phyloP scores from a whole-genome alignment of 2,797 vertebrate species.

The Amblyraja radiata region DNA sequence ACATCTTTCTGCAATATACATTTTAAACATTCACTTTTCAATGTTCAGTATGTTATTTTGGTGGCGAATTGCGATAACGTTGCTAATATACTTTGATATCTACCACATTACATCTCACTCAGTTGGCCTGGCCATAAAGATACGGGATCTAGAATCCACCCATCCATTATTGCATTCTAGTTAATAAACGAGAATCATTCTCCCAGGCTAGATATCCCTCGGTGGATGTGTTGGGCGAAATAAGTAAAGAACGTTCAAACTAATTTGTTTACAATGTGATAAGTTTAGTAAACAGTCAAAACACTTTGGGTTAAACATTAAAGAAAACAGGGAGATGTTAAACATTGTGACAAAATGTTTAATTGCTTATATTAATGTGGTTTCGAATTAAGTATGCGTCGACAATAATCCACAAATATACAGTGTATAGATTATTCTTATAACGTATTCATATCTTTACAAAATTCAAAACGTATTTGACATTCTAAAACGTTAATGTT shows the following conservation, averaged over 20 bases:
- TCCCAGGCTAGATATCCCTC: not conserved
- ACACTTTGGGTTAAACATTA: not conserved
- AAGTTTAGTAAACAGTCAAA: not conserved
- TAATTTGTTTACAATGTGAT: not conserved
- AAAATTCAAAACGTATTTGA: not conserved
- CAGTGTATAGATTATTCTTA: slow-evolving; percentile 3
- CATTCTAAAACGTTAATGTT: not conserved
- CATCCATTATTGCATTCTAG: not conserved
- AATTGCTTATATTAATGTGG: not conserved
- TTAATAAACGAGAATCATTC: not conserved
- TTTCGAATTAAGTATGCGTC: not conserved
- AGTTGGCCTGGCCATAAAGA: not conserved
- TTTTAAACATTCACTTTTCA: slow-evolving; percentile 8
- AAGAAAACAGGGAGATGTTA: slow-evolving; percentile 3
- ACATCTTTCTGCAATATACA: not conserved
- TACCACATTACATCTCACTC: not conserved
- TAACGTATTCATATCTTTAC: slow-evolving; percentile 22
- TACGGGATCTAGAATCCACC: not conserved
- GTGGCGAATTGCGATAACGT: not conserved
- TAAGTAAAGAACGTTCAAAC: not conserved
- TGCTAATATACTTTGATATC: no score
- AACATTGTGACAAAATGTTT: slow-evolving; percentile 10
- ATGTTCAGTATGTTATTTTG: not conserved
- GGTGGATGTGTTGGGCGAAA: not conserved
- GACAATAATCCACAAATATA: slow-evolving; percentile 26